These are phyloP conservation scores for Troides oblongomaculatus DNA, from an alignment of 2,888 invertebrate species.

Conservation along the genomic window DNA sequence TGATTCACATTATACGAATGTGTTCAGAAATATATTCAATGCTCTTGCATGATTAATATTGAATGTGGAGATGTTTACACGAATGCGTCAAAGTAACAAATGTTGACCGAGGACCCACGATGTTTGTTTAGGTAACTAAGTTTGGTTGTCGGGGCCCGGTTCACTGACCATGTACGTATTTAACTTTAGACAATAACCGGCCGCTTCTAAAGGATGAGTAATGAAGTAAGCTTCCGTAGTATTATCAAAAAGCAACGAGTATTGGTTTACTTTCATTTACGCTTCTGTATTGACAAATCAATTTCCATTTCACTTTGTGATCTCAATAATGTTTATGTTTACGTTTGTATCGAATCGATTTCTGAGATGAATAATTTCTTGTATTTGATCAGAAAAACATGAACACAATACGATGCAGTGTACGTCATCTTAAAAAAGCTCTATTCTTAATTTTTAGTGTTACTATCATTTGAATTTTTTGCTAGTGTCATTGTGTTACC, in stretches of 20 bases:
- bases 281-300: no score
- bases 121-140: constrained; percentile 75
- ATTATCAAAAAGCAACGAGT: constrained; percentile 29
- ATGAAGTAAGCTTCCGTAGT: constrained; percentile 49
- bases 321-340: no score
- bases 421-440: no score
- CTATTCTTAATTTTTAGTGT: no score
- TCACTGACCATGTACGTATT: constrained; percentile 63
- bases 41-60: constrained; percentile 14
- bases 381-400: no score
- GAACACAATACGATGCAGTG: no score
- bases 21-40: constrained; percentile 7
- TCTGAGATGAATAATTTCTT: no score
- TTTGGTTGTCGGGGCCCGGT: constrained; percentile 59
- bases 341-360: no score
- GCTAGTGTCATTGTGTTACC: no score
- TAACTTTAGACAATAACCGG: constrained; percentile 63
- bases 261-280: background rate
- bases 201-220: constrained; percentile 48
- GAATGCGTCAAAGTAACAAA: constrained; percentile 39
- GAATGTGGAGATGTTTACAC: constrained; percentile 25
- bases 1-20: background rate
- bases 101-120: constrained; percentile 62
- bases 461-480: no score
- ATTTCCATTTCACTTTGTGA: no score